Conservation (phyloP, 2,113 vertebrate genomes). For the Lepidothrix coronata region DNA sequence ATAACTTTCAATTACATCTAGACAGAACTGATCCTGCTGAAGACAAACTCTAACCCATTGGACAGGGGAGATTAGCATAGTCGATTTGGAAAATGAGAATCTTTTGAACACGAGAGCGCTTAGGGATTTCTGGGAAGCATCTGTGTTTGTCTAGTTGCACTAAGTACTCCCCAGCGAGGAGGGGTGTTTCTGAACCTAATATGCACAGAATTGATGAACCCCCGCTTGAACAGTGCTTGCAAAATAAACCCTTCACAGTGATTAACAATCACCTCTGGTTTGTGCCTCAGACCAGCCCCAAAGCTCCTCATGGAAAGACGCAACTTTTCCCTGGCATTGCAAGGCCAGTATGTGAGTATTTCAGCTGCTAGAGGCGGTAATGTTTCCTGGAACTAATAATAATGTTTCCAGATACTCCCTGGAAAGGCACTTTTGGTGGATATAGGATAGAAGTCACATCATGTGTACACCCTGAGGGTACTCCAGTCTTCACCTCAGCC, state of each 20-base stretch:
- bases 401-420: neutral
- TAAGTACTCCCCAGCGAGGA: conserved; percentile 12
- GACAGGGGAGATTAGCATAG: neutral
- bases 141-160: conserved; percentile 39
- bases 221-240: neutral
- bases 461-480: too few species aligned
- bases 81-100: conserved; percentile 5
- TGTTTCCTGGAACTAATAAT: neutral
- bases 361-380: neutral
- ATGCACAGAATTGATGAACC: conserved; percentile 35
- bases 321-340: neutral
- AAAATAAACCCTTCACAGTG: neutral
- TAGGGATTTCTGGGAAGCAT: conserved; percentile 29
- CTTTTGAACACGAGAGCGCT: neutral
- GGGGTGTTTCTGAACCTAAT: neutral
- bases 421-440: neutral
- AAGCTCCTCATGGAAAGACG: neutral
- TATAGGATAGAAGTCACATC: neutral
- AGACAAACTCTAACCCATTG: neutral
- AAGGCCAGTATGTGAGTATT: neutral
- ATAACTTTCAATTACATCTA: neutral
- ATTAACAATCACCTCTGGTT: neutral
- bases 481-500: accelerated
- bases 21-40: neutral
- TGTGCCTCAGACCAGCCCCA: neutral